Percentiles rank a stretch among this genome's conserved stretches.
These are phyloP conservation scores for Drosophila crucigera DNA, from an alignment of 2,888 invertebrate genomes.

Conservation along the genomic window DNA sequence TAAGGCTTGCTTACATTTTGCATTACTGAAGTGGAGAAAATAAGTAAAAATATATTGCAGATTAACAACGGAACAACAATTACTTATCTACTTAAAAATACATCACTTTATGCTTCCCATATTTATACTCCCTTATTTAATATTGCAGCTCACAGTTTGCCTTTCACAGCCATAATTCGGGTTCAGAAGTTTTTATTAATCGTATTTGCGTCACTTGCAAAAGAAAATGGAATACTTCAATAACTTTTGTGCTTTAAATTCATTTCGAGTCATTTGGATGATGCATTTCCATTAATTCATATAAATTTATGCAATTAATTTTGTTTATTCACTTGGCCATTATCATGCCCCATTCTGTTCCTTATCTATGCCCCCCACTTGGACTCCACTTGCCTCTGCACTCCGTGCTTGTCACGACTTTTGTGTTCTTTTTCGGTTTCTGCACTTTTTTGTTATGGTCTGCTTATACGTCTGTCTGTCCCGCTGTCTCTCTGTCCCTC, in stretches of 20 bases:
- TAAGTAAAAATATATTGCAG: neutral
- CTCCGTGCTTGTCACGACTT: conserved; percentile 45
- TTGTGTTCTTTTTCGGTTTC: conserved; percentile 18
- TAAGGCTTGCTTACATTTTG: neutral
- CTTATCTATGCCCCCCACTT: neutral
- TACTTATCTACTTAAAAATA: neutral
- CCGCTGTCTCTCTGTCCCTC: neutral
- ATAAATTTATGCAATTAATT: conserved; percentile 80
- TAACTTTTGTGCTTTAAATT: conserved; percentile 73
- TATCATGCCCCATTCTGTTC: conserved; percentile 25
- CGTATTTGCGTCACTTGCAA: conserved; percentile 9
- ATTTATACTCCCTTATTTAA: neutral
- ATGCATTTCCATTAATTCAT: conserved; percentile 79
- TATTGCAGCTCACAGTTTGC: neutral
- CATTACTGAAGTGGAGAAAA: neutral
- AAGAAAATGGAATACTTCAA: conserved; percentile 34
- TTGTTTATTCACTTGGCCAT: conserved; percentile 78
- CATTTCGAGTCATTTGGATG: conserved; percentile 62
- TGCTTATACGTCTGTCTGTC: conserved; percentile 7
- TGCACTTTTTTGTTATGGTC: conserved; percentile 29
- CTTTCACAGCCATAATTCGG: neutral
- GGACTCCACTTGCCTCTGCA: neutral
- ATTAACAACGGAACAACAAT: neutral
- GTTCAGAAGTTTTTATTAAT: conserved; percentile 17
- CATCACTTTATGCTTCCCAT: neutral